Percentiles rank a stretch among this genome's conserved stretches.
Conservation (phyloP, 2,113 vertebrate species). For the Nansenia antarctica region DNA sequence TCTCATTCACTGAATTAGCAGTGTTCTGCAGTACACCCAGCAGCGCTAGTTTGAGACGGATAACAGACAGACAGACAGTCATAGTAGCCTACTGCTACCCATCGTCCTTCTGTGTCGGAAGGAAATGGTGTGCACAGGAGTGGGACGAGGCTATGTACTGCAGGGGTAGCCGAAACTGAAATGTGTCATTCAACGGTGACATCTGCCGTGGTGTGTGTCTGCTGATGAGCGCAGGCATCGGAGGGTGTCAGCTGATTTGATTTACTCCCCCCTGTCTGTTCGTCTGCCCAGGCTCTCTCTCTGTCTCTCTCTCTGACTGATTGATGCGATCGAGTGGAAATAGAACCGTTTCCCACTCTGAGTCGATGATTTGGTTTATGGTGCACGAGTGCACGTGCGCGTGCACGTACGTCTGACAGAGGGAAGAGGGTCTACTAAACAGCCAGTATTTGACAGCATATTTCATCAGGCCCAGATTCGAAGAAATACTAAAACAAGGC, state of each 20-base stretch:
- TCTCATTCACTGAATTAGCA: neutral
- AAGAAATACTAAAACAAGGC: slow-evolving; percentile 5
- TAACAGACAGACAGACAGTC: no score
- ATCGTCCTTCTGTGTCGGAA: neutral
- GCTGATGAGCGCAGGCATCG: slow-evolving; percentile 28
- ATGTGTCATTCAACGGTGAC: neutral
- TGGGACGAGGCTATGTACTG: neutral
- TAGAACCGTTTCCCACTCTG: neutral
- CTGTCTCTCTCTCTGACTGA: slow-evolving; percentile 19
- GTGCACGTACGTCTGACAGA: neutral
- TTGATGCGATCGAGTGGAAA: slow-evolving; percentile 27
- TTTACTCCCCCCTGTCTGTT: slow-evolving; percentile 33
- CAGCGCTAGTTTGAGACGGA: no score
- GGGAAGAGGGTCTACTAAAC: neutral
- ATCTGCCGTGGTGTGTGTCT: slow-evolving; percentile 18
- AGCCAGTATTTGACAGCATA: slow-evolving; percentile 2
- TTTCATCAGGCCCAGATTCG: slow-evolving; percentile 20
- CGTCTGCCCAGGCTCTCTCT: slow-evolving; percentile 29
- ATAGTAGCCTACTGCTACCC: neutral
- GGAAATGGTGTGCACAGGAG: neutral
- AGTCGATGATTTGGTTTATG: slow-evolving; percentile 11
- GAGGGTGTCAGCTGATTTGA: slow-evolving; percentile 44
- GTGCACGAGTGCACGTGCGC: neutral
- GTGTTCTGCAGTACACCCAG: no score
- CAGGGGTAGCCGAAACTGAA: neutral